Base-by-base conservation (phyloP, 2,113 vertebrate species). In the Puffinus mauretanicus region DNA sequence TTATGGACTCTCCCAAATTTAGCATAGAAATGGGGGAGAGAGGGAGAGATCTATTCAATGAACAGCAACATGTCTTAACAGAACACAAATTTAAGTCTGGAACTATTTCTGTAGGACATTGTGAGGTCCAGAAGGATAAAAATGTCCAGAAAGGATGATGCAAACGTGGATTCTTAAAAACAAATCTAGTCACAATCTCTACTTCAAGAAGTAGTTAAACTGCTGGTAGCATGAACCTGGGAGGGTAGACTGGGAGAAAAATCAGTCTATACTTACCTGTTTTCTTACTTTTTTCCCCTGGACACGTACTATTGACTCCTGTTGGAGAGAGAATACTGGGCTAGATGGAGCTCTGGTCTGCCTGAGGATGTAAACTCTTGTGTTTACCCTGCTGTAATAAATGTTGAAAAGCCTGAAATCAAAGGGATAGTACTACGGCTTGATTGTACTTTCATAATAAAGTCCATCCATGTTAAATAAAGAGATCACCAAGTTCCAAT, bases 381-480 rank as follows among this genome's bases (percentile, higher is more conserved):
- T 81, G 26, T 76, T 86, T 94, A 78, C 38, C 8, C 44, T 91
- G 38, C 26, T 94, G n/a, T 44, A 65, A 16, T 46, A 96, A 93
- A 78, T 51, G 29, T 27, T 82, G 54, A 92, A 94, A 95, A 79
- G 44, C 54, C 42, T 93, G 66, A 92, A 87, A 93, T 93, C 52
- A 86, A 79, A 92, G 57, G 19, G 10, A 5, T 29, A 46, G 60
- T 67, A 88, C 66, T 95, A 90, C 3, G 3, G 34, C 16, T 93
- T 96, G 88, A 86, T 83, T 47, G 16, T 92, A 75, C 20, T 83
- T 94, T 95, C 67, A 82, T 95, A 94, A 96, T 97, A 76, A 96
- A 97, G 97, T 93, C 95, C 66, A 87, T 90, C 77, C 81, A 90
- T 91, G 91, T 96, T 96, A 97, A 93, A 89, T 85, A 93, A 65